Base-by-base conservation (phyloP, 2,888 invertebrate genomes). In the Clepsis dumicolana region DNA sequence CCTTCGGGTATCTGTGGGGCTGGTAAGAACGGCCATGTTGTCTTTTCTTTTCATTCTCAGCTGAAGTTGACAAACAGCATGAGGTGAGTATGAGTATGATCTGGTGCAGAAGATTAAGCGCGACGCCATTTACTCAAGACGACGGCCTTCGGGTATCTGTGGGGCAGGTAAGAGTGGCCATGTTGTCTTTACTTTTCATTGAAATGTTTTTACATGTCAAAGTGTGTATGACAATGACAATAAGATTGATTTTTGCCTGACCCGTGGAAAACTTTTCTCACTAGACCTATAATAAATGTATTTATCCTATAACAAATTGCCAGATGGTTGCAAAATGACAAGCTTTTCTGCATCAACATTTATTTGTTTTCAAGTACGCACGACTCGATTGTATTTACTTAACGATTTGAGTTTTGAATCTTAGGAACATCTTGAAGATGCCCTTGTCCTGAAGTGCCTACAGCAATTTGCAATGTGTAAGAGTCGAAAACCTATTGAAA, bases 1-100 rank as follows among this genome's bases (percentile, higher is more conserved):
- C 99, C 99, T 0, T 98, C 99, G 0, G 99, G 99, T 12, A 95
- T 99, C 21, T 99, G 99, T 90, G 99, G 99, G 25, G 99, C 99
- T 84, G 98, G 98, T 98, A 87, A 87, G 82, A 29, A 14, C 14
- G n/a, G 27, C 48, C 1, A 53, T n/a, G n/a, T n/a, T n/a, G n/a
- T n/a, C n/a, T n/a, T n/a, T n/a, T n/a, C n/a, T n/a, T n/a, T n/a
- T n/a, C n/a, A n/a, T n/a, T n/a, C n/a, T n/a, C n/a, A n/a, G n/a
- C n/a, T n/a, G n/a, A n/a, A n/a, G n/a, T n/a, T n/a, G 96, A 97
- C 0, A 98, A 98, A 89, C 97, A 98, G 12, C 98, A 99, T 80
- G 98, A 98, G 85, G 99, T 99, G 4, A 97, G 98, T 65, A 98
- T 97, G 95, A 98, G 99, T 1, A 99, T 99, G 0, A 99, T 65